Conservation (phyloP, 2,113 vertebrate species). For the Dascyllus trimaculatus region DNA sequence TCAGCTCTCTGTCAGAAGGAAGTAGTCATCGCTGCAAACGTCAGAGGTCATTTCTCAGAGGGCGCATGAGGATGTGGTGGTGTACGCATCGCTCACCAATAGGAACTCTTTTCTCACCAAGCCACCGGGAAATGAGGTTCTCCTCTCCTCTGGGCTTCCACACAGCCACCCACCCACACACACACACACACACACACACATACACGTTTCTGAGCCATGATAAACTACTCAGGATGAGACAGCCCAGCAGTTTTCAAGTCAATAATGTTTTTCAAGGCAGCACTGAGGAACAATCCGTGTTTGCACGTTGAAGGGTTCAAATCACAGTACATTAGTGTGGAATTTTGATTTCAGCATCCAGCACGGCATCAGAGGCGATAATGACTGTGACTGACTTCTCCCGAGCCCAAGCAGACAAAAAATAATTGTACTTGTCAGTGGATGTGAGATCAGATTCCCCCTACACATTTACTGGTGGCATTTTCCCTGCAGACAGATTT, state of each 20-base stretch:
- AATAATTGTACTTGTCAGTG: too few species aligned
- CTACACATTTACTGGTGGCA: too few species aligned
- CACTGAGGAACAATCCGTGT: too few species aligned
- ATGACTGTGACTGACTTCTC: too few species aligned
- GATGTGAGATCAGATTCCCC: too few species aligned
- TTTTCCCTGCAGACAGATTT: too few species aligned
- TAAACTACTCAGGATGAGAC: slow-evolving; percentile 25
- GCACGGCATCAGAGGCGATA: too few species aligned
- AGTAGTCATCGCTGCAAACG: slow-evolving; percentile 55
- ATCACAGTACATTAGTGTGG: too few species aligned
- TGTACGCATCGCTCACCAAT: slow-evolving; percentile 54
- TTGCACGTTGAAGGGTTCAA: too few species aligned
- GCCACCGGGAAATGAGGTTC: slow-evolving; percentile 52
- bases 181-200: neutral
- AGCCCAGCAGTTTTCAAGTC: slow-evolving; percentile 24
- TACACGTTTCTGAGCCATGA: neutral
- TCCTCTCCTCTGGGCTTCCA: slow-evolving; percentile 42
- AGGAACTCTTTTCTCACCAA: slow-evolving; percentile 56
- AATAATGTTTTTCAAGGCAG: too few species aligned
- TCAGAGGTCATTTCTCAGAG: slow-evolving; percentile 56
- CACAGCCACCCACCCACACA: slow-evolving; percentile 6
- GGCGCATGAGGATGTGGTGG: slow-evolving; percentile 63
- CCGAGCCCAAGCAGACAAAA: too few species aligned
- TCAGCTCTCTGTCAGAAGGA: slow-evolving; percentile 54
- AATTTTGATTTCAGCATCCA: too few species aligned